Conservation (phyloP, 1,140 invertebrate genomes). For the Harpegnathos saltator region DNA sequence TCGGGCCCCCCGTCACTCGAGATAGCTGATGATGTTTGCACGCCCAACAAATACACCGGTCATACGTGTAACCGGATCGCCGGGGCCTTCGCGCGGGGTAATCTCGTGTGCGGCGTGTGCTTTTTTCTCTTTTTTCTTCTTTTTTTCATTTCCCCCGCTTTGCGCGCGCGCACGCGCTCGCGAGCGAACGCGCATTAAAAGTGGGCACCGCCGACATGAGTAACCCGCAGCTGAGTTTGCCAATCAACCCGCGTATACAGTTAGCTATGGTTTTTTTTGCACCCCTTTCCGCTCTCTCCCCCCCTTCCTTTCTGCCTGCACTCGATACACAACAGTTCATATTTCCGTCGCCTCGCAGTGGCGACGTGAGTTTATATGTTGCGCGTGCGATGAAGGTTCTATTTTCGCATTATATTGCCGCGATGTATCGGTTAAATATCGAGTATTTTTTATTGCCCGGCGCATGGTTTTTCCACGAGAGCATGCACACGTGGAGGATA, state of each 20-base stretch:
- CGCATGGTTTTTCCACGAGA: no score
- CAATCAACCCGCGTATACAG: conserved; percentile 13
- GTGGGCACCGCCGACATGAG: conserved; percentile 19
- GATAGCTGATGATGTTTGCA: conserved; percentile 48
- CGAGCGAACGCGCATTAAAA: neutral
- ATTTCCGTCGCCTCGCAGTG: neutral
- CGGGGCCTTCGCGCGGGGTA: neutral
- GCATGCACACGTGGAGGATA: no score
- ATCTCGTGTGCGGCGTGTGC: conserved; percentile 22
- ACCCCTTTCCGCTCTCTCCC: neutral
- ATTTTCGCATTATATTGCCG: neutral
- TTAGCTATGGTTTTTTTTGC: neutral
- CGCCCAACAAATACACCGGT: conserved; percentile 37
- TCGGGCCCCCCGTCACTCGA: neutral
- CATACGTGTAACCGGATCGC: conserved; percentile 38
- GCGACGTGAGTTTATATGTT: no score
- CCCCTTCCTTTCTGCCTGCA: neutral
- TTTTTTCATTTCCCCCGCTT: neutral
- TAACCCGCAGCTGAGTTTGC: conserved; percentile 17
- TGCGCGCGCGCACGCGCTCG: no score
- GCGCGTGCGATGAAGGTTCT: neutral
- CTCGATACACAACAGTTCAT: neutral
- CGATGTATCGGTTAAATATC: conserved; percentile 8
- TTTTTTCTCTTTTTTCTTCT: conserved; percentile 2
- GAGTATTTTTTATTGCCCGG: neutral